Percentiles rank a stretch among this genome's conserved stretches.
Conservation (phyloP, 2,888 invertebrate genomes). For the Spatulosminthurus flaviceps region DNA sequence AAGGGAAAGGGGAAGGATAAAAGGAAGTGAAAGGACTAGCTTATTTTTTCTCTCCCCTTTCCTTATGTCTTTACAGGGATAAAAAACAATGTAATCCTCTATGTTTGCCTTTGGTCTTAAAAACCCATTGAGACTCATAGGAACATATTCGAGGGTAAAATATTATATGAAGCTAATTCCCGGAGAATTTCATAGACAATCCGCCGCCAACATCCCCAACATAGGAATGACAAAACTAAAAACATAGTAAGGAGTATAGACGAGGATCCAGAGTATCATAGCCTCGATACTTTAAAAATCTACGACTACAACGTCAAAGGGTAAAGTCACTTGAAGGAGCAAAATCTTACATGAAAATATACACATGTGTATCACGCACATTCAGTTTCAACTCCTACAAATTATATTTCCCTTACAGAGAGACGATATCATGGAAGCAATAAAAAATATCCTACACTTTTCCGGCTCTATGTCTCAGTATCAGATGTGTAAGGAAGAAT, state of each 20-base stretch:
- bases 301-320: no score
- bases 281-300: no score
- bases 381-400: not conserved
- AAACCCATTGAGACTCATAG: not conserved
- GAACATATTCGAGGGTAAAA: not conserved
- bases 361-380: not conserved
- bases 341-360: not conserved
- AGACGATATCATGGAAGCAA: no score
- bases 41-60: not conserved
- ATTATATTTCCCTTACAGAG: not conserved
- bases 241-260: no score
- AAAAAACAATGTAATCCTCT: conserved; percentile 7
- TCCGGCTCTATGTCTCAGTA: not conserved
- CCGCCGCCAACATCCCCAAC: no score
- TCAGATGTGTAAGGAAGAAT: not conserved
- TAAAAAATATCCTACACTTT: not conserved
- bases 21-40: not conserved
- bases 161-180: conserved; percentile 4
- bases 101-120: not conserved
- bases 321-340: not conserved
- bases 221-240: no score
- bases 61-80: not conserved
- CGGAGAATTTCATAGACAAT: not conserved
- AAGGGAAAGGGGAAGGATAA: not conserved
- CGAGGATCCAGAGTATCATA: no score